Evolutionary conservation across 2,797 vertebrate genomes (phyloP), one percentile per base, ranked within the genome.

Genomic region (Bryconaethiops microstoma): DNA sequence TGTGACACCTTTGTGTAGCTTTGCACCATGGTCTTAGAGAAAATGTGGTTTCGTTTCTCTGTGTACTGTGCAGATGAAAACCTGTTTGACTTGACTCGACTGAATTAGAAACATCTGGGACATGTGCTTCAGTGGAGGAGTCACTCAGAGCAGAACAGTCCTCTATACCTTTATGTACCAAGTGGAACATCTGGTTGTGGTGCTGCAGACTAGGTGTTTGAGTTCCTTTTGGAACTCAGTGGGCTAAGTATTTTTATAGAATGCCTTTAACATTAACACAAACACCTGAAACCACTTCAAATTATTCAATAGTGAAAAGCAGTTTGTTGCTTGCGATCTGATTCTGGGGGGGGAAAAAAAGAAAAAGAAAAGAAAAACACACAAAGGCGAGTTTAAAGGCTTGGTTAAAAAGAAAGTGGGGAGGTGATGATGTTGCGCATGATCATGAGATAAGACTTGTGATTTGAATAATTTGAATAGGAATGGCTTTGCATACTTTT

Each of bases 401-500:
- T 35, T 7, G 23, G n/a, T 25, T 25, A 2, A 25, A 21, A 60
- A 64, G 13, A 13, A 12, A 25, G 4, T 14, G 5, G 13, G 13
- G 23, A 10, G 57, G 52, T 59, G 59, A 25, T 23, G 59, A 60
- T 25, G 59, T 60, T 9, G 16, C 7, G 16, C 16, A 1, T 55
- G 50, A 52, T 55, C 1, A n/a, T 13, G 16, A 55, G 19, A 59
- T 59, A 59, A 59, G 21, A 6, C 12, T 23, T 25, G 59, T 60
- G 59, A 60, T 64, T 64, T 64, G 63, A 19, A 65, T 65, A 40
- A 40, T 65, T 3, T 64, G 63, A 19, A 65, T 39, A 40, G 63
- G 1, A 40, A 19, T 39, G 29, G 40, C 25, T 39, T 39, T 63
- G 25, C 23, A 63, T 35, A 63, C 4, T 16, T 57, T 60, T 21